These are phyloP conservation scores for Dione vanillae DNA, from an alignment of 2,888 invertebrate species.

Conservation along the genomic window DNA sequence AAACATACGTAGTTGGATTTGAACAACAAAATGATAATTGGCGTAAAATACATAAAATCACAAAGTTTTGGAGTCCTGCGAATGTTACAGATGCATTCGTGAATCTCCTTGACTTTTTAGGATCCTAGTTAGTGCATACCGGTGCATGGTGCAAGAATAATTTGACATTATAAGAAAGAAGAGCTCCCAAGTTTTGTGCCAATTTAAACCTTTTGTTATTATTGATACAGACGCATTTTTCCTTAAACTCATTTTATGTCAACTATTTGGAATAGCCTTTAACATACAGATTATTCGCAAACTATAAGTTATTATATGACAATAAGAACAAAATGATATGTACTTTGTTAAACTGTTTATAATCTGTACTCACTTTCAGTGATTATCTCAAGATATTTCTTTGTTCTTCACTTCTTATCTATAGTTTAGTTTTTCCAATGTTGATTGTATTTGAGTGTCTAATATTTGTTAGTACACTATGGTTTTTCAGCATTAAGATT, in stretches of 20 bases:
- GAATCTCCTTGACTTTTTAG: slow-evolving; percentile 42
- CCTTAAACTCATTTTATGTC: slow-evolving; percentile 15
- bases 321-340: not conserved
- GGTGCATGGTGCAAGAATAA: slow-evolving; percentile 40
- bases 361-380: not conserved
- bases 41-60: slow-evolving; percentile 3
- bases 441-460: too few relatives aligned
- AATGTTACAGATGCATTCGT: slow-evolving; percentile 34
- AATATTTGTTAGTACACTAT: too few relatives aligned
- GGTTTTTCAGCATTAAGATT: too few relatives aligned
- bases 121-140: slow-evolving; percentile 37
- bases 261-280: slow-evolving; percentile 43
- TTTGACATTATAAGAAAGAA: slow-evolving; percentile 44
- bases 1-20: too few relatives aligned
- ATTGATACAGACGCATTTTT: slow-evolving; percentile 14
- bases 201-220: slow-evolving; percentile 27
- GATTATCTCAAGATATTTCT: too few relatives aligned
- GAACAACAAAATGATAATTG: not conserved
- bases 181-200: slow-evolving; percentile 12
- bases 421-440: too few relatives aligned
- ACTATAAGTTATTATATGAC: slow-evolving; percentile 14
- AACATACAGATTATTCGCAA: slow-evolving; percentile 29
- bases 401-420: too few relatives aligned
- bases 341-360: slow-evolving; percentile 2
- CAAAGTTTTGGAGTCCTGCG: not conserved